Conservation (phyloP, 2,113 vertebrate genomes). For the Hemicordylus capensis region DNA sequence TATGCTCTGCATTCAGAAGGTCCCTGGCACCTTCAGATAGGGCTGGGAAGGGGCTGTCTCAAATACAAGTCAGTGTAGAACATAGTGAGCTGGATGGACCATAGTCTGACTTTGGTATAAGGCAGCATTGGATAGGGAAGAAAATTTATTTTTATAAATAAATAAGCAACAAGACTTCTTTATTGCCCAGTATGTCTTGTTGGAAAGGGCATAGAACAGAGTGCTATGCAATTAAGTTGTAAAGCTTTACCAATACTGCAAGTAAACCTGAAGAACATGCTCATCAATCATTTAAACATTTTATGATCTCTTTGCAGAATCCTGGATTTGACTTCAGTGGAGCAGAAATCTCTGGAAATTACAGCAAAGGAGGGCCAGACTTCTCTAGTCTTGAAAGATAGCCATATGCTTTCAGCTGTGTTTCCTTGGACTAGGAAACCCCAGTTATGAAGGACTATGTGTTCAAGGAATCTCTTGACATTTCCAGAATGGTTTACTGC, state of each 20-base stretch:
- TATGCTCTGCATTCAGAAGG: too few relatives aligned
- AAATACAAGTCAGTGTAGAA: too few relatives aligned
- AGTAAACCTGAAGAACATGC: background rate
- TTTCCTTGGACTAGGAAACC: constrained; percentile 43
- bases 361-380: constrained; percentile 93
- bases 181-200: too few relatives aligned
- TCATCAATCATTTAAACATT: background rate
- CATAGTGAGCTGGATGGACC: too few relatives aligned
- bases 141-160: too few relatives aligned
- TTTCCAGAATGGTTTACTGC: background rate
- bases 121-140: too few relatives aligned
- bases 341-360: constrained; percentile 97
- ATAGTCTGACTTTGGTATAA: too few relatives aligned
- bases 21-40: too few relatives aligned
- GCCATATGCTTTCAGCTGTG: constrained; percentile 11
- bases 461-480: constrained; percentile 24
- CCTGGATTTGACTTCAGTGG: constrained; percentile 99
- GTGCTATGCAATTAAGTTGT: background rate
- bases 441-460: constrained; percentile 25
- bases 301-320: constrained; percentile 78
- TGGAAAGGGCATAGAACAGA: background rate
- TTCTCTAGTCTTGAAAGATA: constrained; percentile 89
- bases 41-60: background rate
- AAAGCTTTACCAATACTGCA: background rate
- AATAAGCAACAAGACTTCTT: too few relatives aligned